These are phyloP conservation scores for Protobothrops mucrosquamatus DNA, from an alignment of 2,113 vertebrate genomes.

Conservation along the genomic window DNA sequence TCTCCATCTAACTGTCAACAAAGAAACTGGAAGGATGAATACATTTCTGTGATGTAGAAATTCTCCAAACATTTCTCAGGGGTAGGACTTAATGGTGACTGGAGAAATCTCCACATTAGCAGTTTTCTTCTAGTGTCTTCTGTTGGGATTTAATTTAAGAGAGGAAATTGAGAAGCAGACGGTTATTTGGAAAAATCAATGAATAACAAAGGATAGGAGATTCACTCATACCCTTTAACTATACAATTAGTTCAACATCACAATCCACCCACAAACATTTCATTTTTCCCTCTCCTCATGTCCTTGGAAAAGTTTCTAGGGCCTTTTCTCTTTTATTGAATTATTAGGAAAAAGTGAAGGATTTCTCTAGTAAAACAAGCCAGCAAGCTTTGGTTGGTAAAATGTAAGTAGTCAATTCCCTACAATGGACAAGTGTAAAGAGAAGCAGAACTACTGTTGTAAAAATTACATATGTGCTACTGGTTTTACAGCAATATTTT, in stretches of 20 bases:
- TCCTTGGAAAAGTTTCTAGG: not conserved
- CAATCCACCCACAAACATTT: not conserved
- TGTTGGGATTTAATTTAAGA: not conserved
- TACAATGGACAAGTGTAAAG: not conserved
- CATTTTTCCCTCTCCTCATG: rapidly evolving
- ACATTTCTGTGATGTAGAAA: not conserved
- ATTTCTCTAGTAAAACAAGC: not conserved
- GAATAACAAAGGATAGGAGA: not conserved
- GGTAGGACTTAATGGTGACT: not conserved
- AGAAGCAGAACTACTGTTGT: not conserved
- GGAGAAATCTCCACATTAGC: not conserved
- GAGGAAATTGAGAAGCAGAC: not conserved
- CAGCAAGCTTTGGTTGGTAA: not conserved
- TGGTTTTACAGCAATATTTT: constrained; percentile 20
- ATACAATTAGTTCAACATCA: not conserved
- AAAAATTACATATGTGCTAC: constrained; percentile 17
- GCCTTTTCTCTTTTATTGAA: not conserved
- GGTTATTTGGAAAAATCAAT: not conserved
- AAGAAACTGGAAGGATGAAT: not conserved
- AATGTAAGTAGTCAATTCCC: not conserved
- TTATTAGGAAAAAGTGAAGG: not conserved
- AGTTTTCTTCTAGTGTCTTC: not conserved
- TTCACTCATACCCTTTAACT: not conserved
- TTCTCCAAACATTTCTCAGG: not conserved
- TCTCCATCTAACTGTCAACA: not conserved